phyloP scores from a whole-genome alignment of 2,113 vertebrate genomes.

The Oreamnos americanus region DNA sequence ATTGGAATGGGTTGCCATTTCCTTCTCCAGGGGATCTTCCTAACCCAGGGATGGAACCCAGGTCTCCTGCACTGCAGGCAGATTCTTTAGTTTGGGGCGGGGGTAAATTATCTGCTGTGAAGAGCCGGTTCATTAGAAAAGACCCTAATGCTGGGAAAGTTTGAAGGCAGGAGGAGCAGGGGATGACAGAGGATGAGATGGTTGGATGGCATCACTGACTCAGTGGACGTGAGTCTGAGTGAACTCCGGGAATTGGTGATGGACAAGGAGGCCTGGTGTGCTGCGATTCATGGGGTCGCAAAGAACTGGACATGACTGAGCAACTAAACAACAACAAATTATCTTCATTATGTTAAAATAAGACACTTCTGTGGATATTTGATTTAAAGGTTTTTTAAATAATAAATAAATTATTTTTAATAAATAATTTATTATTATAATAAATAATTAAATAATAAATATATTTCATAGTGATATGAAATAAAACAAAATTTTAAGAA shows the following conservation, averaged over 20 bases:
- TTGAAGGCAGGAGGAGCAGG: neutral
- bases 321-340: neutral
- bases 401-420: neutral
- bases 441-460: no score
- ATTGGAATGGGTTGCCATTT: neutral
- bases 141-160: neutral
- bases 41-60: neutral
- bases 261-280: accelerated
- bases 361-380: neutral
- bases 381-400: neutral
- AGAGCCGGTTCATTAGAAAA: neutral
- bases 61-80: neutral
- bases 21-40: neutral
- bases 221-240: neutral
- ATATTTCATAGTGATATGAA: neutral
- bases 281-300: accelerated
- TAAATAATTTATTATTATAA: no score
- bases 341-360: neutral
- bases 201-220: neutral
- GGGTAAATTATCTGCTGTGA: neutral
- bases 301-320: accelerated
- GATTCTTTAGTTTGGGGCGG: neutral
- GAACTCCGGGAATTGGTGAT: neutral
- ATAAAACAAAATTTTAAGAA: neutral
- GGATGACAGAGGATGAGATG: neutral